Conservation (phyloP, 1,140 invertebrate genomes). For the Prorops nasuta region DNA sequence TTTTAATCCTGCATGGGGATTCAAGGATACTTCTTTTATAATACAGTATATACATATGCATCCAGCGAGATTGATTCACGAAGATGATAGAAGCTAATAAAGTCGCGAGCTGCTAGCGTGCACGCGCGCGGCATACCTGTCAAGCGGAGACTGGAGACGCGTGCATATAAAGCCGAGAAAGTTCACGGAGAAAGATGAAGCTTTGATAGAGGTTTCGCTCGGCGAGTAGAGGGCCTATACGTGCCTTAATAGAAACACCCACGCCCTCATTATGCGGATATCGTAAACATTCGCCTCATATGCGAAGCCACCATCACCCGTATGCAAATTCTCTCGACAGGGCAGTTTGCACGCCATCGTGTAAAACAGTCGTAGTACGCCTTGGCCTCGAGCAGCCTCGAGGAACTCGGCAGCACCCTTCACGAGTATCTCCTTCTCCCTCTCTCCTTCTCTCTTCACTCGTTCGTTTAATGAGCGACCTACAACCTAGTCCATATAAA, state of each 20-base stretch:
- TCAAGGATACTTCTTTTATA: too few species aligned
- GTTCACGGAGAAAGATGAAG: not conserved
- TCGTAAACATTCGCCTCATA: constrained; percentile 36
- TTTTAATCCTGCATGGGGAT: too few species aligned
- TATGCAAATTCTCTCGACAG: constrained; percentile 29
- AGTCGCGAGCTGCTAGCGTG: not conserved
- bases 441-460: too few species aligned
- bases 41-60: constrained; percentile 4
- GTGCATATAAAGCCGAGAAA: not conserved
- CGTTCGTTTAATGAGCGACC: too few species aligned
- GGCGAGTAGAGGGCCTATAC: too few species aligned
- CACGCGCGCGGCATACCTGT: too few species aligned
- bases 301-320: constrained; percentile 18
- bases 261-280: constrained; percentile 37
- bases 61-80: constrained; percentile 4
- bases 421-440: too few species aligned
- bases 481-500: too few species aligned
- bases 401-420: too few species aligned
- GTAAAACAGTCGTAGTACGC: constrained; percentile 32
- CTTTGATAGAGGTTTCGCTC: not conserved
- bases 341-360: constrained; percentile 33
- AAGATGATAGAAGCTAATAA: too few species aligned
- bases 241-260: constrained; percentile 37
- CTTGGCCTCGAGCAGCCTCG: too few species aligned
- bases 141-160: too few species aligned